Conservation (phyloP, 2,113 vertebrate genomes). For the Chloropsis hardwickii region DNA sequence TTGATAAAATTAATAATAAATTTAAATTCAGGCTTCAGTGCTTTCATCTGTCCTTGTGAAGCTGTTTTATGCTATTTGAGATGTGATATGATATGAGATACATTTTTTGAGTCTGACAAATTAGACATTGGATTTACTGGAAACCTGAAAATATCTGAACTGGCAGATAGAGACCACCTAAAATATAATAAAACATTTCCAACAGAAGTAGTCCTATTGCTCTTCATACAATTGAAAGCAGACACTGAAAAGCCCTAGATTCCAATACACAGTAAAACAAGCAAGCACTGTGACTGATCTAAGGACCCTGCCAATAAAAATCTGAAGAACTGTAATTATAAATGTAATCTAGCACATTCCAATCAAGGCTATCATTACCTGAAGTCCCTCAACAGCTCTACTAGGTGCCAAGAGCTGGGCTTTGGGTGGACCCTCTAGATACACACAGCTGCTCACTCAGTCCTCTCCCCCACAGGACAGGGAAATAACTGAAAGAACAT, state of each 20-base stretch:
- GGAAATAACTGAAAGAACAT: not conserved
- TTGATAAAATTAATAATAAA: not conserved
- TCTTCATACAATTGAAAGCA: not conserved
- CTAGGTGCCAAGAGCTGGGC: accelerated
- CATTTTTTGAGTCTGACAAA: not conserved
- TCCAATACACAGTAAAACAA: not conserved
- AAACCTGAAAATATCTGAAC: not conserved
- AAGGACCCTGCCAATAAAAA: not conserved
- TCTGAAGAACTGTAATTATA: not conserved
- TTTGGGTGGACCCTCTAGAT: not conserved
- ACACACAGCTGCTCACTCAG: not conserved
- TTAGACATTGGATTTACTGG: not conserved
- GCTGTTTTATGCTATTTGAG: not conserved
- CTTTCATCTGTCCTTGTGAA: not conserved
- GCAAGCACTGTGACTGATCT: not conserved
- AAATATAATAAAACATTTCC: not conserved
- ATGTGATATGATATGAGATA: not conserved
- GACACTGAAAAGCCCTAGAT: not conserved
- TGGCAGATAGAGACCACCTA: not conserved
- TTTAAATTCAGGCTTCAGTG: not conserved
- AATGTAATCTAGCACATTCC: not conserved
- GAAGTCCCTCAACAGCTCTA: not conserved
- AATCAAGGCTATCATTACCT: not conserved
- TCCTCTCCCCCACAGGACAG: accelerated
- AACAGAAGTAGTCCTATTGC: not conserved